Conservation (phyloP, 2,888 invertebrate genomes). For the Drosophila affinis region DNA sequence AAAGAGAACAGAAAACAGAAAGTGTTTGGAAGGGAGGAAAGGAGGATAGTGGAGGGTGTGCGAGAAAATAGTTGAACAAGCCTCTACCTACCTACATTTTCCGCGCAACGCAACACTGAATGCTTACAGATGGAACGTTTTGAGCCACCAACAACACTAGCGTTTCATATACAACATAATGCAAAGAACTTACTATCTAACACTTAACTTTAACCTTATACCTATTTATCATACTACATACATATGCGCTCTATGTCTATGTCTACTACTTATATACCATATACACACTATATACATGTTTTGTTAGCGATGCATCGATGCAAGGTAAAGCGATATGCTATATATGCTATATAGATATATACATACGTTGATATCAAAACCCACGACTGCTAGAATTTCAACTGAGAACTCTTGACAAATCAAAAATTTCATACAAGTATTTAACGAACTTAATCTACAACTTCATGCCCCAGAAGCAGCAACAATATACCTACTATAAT, state of each 20-base stretch:
- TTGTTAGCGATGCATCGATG: constrained; percentile 71
- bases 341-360: constrained; percentile 38
- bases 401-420: constrained; percentile 79
- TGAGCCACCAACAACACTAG: constrained; percentile 69
- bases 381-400: constrained; percentile 81
- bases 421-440: constrained; percentile 79
- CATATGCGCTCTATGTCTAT: constrained; percentile 69
- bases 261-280: constrained; percentile 58
- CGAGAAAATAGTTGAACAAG: constrained; percentile 24
- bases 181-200: constrained; percentile 39
- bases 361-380: constrained; percentile 52
- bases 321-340: constrained; percentile 67
- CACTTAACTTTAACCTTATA: constrained; percentile 40
- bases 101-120: constrained; percentile 45
- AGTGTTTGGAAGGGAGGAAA: neutral
- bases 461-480: constrained; percentile 43
- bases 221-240: constrained; percentile 49
- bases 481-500: constrained; percentile 29
- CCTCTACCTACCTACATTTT: constrained; percentile 41
- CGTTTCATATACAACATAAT: constrained; percentile 70
- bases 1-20: neutral
- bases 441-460: constrained; percentile 54
- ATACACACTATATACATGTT: constrained; percentile 64
- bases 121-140: constrained; percentile 50
- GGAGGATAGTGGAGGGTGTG: neutral